Base-by-base conservation (phyloP, 2,888 invertebrate genomes). In the Protophormia terraenovae region DNA sequence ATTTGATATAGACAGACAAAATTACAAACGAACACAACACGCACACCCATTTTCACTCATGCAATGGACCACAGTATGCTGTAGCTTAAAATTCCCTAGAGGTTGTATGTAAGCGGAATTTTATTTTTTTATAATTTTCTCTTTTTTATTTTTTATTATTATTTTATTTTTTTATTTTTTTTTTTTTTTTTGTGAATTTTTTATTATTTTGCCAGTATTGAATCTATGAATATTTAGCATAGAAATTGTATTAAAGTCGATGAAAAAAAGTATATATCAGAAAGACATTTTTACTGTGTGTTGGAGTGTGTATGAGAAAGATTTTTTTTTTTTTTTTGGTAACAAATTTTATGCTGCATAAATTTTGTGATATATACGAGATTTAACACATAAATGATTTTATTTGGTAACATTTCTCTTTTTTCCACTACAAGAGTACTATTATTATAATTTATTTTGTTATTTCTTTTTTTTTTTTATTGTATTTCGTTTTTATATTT, bases 351-450 rank as follows among this genome's bases (percentile, higher is more conserved):
- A 85, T 85, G 84, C 84, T 75, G 84, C 84, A 85, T 85, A 85
- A 85, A 85, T 85, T 85, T 85, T 82, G 81, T 85, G 84, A 85
- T 78, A 85, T 85, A 85, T 85, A 62, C 62, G 69, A 85, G 81
- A 85, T 85, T 85, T 85, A 82, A 85, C 84, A 85, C 84, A 85
- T 85, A 85, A 85, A 85, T 85, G 84, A 85, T 85, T 85, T 85
- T 69, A 78, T 85, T 85, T 81, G 38, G 60, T 53, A 75, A 67
- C 62, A 79, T 75, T 81, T 85, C 35, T 22, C 35, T 29, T 22
- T 41, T 22, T 38, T 64, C n/a, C 10, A n/a, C n/a, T n/a, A 55
- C 14, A n/a, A n/a, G 2, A 67, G 14, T 76, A 16, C 66, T 38
- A 72, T 77, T 84, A 50, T 64, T 71, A 41, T 62, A 77, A 80